A percentile compares a stretch with the other conserved stretches of the same genome.
phyloP scores from a whole-genome alignment of 2,888 invertebrate genomes.

The Platerodrilus igneus region DNA sequence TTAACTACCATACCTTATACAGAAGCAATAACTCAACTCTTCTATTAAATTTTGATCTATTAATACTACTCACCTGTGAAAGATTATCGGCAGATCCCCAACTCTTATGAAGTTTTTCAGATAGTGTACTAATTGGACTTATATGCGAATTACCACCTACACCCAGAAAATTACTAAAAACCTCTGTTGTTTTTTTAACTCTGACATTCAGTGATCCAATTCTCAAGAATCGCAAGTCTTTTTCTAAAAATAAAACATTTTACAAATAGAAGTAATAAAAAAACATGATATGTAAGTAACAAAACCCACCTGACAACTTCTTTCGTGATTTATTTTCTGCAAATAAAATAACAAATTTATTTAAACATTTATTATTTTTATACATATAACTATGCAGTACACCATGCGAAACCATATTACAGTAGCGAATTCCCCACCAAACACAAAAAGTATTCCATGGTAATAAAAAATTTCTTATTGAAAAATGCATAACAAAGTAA shows the following conservation, averaged over 20 bases:
- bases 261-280: too few relatives aligned
- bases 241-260: slow-evolving; percentile 57
- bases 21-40: too few relatives aligned
- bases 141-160: slow-evolving; percentile 58
- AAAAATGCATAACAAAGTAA: slow-evolving; percentile 14
- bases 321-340: slow-evolving; percentile 71
- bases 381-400: too few relatives aligned
- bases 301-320: slow-evolving; percentile 61
- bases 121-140: slow-evolving; percentile 41
- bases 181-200: slow-evolving; percentile 89
- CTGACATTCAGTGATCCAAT: slow-evolving; percentile 89
- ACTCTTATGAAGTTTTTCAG: slow-evolving; percentile 74
- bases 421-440: too few relatives aligned
- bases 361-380: too few relatives aligned
- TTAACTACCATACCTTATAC: too few relatives aligned
- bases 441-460: too few relatives aligned
- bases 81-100: slow-evolving; percentile 91
- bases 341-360: too few relatives aligned
- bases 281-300: neutral
- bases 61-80: slow-evolving; percentile 56
- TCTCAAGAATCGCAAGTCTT: slow-evolving; percentile 84
- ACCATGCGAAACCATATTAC: too few relatives aligned
- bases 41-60: too few relatives aligned
- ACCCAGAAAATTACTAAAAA: slow-evolving; percentile 85
- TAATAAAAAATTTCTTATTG: slow-evolving; percentile 7